Conservation (phyloP, 2,113 vertebrate genomes). For the Crypturellus undulatus region DNA sequence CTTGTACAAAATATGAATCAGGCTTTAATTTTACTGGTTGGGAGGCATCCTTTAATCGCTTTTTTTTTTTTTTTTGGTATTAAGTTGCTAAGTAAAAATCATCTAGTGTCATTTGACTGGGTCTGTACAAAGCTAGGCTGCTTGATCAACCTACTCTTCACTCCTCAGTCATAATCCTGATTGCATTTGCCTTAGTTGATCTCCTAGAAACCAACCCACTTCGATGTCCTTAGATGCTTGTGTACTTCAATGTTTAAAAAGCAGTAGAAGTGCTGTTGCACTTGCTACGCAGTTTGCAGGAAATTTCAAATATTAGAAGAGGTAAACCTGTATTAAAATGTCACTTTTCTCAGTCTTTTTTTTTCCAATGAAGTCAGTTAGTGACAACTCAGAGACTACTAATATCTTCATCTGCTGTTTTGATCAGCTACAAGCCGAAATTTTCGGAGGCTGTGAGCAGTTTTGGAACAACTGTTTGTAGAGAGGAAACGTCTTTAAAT, state of each 20-base stretch:
- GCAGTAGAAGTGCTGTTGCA: neutral
- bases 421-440: neutral
- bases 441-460: neutral
- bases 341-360: neutral
- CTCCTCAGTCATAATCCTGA: conserved; percentile 50
- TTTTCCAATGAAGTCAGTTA: neutral
- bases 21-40: neutral
- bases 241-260: conserved; percentile 28
- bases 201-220: conserved; percentile 39
- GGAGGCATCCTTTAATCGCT: neutral
- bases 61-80: neutral
- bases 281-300: conserved; percentile 30
- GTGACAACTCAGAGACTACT: neutral
- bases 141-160: conserved; percentile 9
- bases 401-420: neutral
- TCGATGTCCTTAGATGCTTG: conserved; percentile 62
- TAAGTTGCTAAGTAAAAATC: neutral
- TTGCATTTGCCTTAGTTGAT: conserved; percentile 60
- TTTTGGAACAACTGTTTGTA: neutral
- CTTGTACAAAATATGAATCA: neutral
- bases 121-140: neutral
- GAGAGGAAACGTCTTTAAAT: neutral
- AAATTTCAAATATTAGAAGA: neutral
- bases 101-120: neutral
- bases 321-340: neutral